These are phyloP conservation scores for Clivina fossor DNA, from an alignment of 2,888 invertebrate genomes.

Conservation along the genomic window DNA sequence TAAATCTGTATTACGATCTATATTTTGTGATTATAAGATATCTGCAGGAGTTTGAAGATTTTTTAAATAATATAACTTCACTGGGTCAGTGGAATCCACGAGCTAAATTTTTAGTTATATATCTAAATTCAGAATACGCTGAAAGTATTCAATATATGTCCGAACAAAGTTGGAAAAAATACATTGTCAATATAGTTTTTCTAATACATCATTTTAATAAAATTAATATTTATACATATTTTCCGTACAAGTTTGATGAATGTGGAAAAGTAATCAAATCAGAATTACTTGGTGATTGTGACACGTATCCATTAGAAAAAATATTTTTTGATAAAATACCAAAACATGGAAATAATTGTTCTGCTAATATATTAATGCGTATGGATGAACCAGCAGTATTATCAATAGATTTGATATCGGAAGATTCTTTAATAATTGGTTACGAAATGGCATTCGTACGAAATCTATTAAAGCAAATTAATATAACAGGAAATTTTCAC, in stretches of 20 bases:
- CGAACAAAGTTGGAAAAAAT: background rate
- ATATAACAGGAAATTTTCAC: background rate
- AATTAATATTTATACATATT: background rate
- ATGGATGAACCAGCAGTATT: background rate
- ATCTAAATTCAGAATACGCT: background rate
- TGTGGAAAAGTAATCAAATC: background rate
- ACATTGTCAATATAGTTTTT: background rate
- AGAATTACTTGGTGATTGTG: background rate
- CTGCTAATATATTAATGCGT: background rate
- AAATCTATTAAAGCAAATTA: background rate
- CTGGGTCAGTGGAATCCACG: background rate
- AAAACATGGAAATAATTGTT: background rate
- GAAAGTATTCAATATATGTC: background rate
- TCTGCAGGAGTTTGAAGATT: background rate
- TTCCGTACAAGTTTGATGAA: background rate
- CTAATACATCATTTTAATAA: background rate
- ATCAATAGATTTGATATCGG: background rate
- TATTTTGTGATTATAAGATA: background rate
- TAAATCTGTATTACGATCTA: no score
- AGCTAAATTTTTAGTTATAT: background rate
- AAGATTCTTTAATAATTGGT: background rate
- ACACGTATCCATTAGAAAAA: background rate
- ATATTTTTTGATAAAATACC: background rate
- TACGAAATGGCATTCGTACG: background rate
- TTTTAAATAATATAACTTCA: background rate